Conservation (phyloP, 2,888 invertebrate species). For the Scaeva pyrastri region DNA sequence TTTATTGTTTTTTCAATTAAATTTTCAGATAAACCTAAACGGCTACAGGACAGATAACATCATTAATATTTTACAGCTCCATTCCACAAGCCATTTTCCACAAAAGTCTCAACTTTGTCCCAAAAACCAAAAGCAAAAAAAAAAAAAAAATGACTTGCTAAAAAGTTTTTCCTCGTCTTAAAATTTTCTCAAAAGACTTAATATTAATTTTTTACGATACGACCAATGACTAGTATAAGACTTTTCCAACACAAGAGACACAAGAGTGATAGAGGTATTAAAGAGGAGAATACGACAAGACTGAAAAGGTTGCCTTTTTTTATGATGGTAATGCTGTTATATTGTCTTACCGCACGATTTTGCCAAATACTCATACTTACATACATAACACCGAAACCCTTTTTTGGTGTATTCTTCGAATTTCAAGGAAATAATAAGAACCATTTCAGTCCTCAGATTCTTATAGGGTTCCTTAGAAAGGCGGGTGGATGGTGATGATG, state of each 20-base stretch:
- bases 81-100: background rate
- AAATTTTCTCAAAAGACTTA: background rate
- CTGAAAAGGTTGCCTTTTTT: background rate
- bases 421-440: constrained; percentile 13
- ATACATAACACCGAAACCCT: too few relatives aligned
- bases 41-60: background rate
- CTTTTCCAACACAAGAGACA: background rate
- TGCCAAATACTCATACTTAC: too few relatives aligned
- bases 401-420: background rate
- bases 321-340: constrained; percentile 25
- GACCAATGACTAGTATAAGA: constrained; percentile 7
- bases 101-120: background rate
- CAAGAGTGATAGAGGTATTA: background rate
- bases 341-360: constrained; percentile 24
- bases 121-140: background rate
- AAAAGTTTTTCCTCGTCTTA: background rate
- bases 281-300: constrained; percentile 22
- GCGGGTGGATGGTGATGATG: background rate
- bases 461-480: too few relatives aligned
- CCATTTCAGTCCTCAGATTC: too few relatives aligned
- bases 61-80: constrained; percentile 2
- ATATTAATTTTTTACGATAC: constrained; percentile 12
- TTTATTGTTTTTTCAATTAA: constrained; percentile 13
- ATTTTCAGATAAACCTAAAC: background rate
- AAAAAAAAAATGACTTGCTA: too few relatives aligned